Percentiles rank a stretch among this genome's conserved stretches.
phyloP scores from a whole-genome alignment of 2,888 invertebrate genomes.

The Brachypalpus laphriformis region DNA sequence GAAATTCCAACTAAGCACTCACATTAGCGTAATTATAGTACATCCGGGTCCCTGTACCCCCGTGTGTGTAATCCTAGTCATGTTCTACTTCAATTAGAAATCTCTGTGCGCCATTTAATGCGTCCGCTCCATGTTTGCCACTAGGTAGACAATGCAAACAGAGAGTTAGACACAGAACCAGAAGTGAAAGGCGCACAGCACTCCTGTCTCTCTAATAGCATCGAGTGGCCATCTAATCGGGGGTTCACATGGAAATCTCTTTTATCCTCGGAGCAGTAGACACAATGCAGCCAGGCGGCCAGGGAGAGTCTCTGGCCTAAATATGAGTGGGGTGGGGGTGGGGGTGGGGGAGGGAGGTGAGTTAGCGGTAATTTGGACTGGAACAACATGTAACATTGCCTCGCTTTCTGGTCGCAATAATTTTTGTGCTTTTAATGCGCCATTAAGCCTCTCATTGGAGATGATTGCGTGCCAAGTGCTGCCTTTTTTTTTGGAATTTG shows the following conservation, averaged over 20 bases:
- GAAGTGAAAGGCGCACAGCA: slow-evolving; percentile 46
- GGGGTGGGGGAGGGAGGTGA: background rate
- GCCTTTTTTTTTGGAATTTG: background rate
- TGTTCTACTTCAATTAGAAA: slow-evolving; percentile 45
- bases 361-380: slow-evolving; percentile 42
- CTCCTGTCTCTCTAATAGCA: slow-evolving; percentile 25
- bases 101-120: slow-evolving; percentile 41
- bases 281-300: background rate
- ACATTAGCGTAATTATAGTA: slow-evolving; percentile 64
- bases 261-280: slow-evolving; percentile 9
- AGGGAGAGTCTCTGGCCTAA: background rate
- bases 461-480: slow-evolving; percentile 43
- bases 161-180: background rate
- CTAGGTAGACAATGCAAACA: slow-evolving; percentile 43
- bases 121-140: slow-evolving; percentile 45
- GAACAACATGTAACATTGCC: slow-evolving; percentile 35
- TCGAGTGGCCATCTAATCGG: slow-evolving; percentile 40
- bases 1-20: slow-evolving; percentile 33
- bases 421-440: slow-evolving; percentile 34
- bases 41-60: slow-evolving; percentile 45
- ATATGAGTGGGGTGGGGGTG: background rate
- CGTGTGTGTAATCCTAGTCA: slow-evolving; percentile 23
- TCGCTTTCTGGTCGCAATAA: slow-evolving; percentile 38
- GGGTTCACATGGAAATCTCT: slow-evolving; percentile 39
- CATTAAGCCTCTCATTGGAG: slow-evolving; percentile 24